A percentile compares a stretch with the other conserved stretches of the same genome.
phyloP scores from a whole-genome alignment of 2,797 vertebrate genomes.

The Mormyrops attenuatus region DNA sequence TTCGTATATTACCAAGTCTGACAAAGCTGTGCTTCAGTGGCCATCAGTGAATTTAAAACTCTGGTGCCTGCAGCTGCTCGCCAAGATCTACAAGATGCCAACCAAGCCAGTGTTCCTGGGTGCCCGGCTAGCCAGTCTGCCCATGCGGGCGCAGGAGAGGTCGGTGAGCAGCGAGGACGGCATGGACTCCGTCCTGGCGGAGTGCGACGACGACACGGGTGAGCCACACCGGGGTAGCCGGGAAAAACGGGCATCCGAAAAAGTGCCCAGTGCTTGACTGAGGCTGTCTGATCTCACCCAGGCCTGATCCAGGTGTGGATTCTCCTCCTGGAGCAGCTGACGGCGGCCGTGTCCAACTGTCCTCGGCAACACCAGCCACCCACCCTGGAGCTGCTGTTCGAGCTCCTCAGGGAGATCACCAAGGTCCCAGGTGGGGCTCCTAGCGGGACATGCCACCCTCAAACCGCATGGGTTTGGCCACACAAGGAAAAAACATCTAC shows the following conservation, averaged over 20 bases:
- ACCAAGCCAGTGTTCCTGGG: conserved; percentile 88
- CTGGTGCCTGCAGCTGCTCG: conserved; percentile 67
- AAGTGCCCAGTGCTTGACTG: neutral
- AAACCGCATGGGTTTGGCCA: neutral
- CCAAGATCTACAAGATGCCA: conserved; percentile 96
- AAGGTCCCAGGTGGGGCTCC: conserved; percentile 57
- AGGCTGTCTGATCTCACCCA: conserved; percentile 41
- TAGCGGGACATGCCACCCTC: neutral
- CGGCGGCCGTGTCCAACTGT: conserved; percentile 88
- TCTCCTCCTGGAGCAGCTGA: conserved; percentile 86
- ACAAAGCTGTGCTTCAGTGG: neutral
- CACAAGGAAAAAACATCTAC: neutral
- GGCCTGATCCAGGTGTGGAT: conserved; percentile 97
- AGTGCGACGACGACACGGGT: conserved; percentile 94
- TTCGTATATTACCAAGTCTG: neutral
- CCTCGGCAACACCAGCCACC: conserved; percentile 93
- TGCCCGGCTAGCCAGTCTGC: conserved; percentile 78
- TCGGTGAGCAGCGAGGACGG: conserved; percentile 86
- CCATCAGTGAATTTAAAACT: neutral
- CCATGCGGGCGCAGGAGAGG: conserved; percentile 71
- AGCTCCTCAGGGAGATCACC: conserved; percentile 81
- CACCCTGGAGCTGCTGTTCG: conserved; percentile 86
- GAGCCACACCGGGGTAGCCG: conserved; percentile 21
- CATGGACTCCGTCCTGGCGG: conserved; percentile 81
- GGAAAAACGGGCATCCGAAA: neutral